These are phyloP conservation scores for Urocitellus parryii DNA, from an alignment of 2,113 vertebrate species.

Conservation along the genomic window DNA sequence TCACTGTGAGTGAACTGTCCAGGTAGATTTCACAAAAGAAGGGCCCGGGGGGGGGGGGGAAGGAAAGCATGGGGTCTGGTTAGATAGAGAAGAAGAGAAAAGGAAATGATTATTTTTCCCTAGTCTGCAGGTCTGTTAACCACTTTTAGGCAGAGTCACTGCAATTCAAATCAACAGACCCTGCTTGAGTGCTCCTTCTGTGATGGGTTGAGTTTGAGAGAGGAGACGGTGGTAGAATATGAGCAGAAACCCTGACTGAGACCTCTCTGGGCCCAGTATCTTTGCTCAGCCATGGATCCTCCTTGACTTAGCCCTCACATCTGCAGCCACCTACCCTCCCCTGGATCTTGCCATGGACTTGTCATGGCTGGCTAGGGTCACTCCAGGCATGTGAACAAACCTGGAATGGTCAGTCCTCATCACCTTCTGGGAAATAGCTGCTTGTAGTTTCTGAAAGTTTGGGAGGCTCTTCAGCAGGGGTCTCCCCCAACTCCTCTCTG, in stretches of 20 bases:
- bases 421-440: background rate
- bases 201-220: background rate
- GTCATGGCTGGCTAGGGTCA: background rate
- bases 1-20: background rate
- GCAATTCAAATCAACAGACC: background rate
- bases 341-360: background rate
- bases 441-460: background rate
- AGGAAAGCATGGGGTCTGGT: background rate
- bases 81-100: background rate
- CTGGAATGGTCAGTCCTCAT: background rate
- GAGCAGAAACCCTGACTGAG: background rate
- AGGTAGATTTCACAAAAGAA: background rate
- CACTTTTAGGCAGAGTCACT: background rate
- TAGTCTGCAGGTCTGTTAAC: background rate
- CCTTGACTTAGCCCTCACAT: accelerated
- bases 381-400: background rate
- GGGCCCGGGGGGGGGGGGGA: background rate
- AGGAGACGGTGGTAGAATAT: background rate
- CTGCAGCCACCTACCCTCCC: background rate
- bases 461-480: background rate
- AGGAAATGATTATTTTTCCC: background rate
- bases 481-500: background rate
- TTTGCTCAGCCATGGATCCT: background rate
- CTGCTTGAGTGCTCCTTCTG: background rate
- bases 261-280: background rate